Percentiles rank a stretch among this genome's conserved stretches.
Evolutionary conservation across 2,113 vertebrate genomes (phyloP).

Genomic region (Haemorhous mexicanus): DNA sequence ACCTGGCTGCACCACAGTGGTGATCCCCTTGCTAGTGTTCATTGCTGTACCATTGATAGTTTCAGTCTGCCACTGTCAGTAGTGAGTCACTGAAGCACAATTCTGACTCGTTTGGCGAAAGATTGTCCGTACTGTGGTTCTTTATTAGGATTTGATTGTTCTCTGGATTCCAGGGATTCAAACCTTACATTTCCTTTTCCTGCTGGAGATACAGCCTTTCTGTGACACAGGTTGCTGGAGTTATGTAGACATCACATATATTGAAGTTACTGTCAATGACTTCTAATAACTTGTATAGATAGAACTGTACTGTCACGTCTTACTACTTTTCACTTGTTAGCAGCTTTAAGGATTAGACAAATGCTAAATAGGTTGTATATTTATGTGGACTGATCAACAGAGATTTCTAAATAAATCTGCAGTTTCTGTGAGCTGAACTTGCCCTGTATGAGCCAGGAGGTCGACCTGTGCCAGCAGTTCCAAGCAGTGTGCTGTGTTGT

Average conservation of each 20-base stretch:
- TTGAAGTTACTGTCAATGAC: background rate
- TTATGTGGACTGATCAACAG: background rate
- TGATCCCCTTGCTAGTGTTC: background rate
- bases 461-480: background rate
- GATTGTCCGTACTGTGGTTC: background rate
- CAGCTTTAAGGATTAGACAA: conserved; percentile 48
- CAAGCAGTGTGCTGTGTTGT: background rate
- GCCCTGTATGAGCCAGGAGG: background rate
- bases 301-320: background rate
- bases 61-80: background rate
- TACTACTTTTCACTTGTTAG: conserved; percentile 4
- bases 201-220: background rate
- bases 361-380: conserved; percentile 15
- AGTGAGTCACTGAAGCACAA: background rate
- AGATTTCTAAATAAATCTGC: background rate
- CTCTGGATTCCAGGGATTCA: background rate
- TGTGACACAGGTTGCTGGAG: background rate
- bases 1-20: background rate
- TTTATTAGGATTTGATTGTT: background rate
- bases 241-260: background rate
- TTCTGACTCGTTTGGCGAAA: background rate
- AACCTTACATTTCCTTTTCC: background rate
- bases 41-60: background rate
- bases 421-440: background rate
- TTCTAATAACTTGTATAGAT: background rate